Evolutionary conservation across 1,140 invertebrate genomes (phyloP), one percentile per base, ranked within the genome.

Genomic region (Colletes gigas): DNA sequence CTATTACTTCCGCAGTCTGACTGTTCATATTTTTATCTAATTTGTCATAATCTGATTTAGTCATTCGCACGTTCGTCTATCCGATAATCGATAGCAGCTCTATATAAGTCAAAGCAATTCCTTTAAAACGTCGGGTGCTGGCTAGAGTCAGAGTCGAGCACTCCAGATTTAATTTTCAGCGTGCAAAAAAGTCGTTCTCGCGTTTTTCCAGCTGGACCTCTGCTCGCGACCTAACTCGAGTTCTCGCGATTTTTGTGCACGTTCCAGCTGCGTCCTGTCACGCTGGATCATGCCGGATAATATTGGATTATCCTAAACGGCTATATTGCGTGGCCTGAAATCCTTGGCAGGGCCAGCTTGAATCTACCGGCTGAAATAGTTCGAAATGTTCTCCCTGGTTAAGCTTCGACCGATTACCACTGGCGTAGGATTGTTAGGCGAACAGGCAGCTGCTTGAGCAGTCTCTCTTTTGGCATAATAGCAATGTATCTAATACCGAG

Each of bases 291-390:
- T 41, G 72, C 50, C n/a, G 72, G 72, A 75, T 75, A 65, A 68
- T 68, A 76, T 76, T 76, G 74, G 74, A 67, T 76, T 76, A 76
- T 57, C 65, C 63, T 47, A 57, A 76, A 68, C 52, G 52, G 19
- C 6, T 66, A 39, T 68, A 76, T 76, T 63, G 63, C 50, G n/a
- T 2, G 62, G 41, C n/a, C n/a, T 8, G 44, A 55, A 75, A 75
- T 66, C 39, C 30, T 39, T 50, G 17, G 17, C 17, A 50, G 50
- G 60, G 50, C 30, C 47, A 50, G 39, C 60, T 54, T 62, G 21
- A 50, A 66, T 21, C 44, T 21, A 30, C 66, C 66, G 66, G 44
- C 21, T 15, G 47, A 10, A 65, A 74, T 8, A 47, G 55, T 65
- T 52, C 60, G 60, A 63, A 63, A 39, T 41, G 30, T 15, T 12